Evolutionary conservation across 1,140 invertebrate species (phyloP).

Genomic region (Nomia melanderi): DNA sequence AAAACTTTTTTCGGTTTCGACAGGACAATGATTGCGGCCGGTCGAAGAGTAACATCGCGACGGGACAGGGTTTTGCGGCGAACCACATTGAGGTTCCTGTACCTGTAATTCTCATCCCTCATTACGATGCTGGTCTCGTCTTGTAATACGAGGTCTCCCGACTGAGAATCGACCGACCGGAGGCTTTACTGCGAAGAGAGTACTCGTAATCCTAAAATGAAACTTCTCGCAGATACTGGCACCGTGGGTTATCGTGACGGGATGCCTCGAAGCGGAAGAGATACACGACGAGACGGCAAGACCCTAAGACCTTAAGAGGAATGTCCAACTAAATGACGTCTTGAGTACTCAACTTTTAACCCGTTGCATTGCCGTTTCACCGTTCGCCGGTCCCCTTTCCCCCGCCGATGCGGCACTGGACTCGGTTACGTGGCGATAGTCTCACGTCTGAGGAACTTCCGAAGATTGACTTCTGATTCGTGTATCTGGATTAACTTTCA

Average conservation of each 20-base stretch:
- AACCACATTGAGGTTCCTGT: conserved; percentile 10
- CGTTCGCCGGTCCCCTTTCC: conserved; percentile 3
- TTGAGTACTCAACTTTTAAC: conserved; percentile 47
- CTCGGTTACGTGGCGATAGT: conserved; percentile 41
- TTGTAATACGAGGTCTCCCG: conserved; percentile 58
- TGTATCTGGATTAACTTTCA: conserved; percentile 23
- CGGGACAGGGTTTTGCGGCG: conserved; percentile 11
- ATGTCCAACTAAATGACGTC: conserved; percentile 65
- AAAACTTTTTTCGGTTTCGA: conserved; percentile 16
- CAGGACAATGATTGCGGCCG: conserved; percentile 14
- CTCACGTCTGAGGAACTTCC: conserved; percentile 18
- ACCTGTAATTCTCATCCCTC: conserved; percentile 61
- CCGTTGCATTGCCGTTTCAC: neutral
- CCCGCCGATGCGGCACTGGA: conserved; percentile 18
- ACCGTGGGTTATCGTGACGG: conserved; percentile 67
- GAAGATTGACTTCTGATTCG: conserved; percentile 27
- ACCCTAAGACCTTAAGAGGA: conserved; percentile 61
- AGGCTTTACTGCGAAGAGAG: conserved; percentile 3
- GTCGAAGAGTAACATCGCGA: conserved; percentile 3
- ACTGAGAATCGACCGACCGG: conserved; percentile 40
- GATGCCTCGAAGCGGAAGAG: conserved; percentile 70
- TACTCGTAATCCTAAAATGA: conserved; percentile 70
- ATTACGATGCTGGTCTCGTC: conserved; percentile 63
- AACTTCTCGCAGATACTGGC: conserved; percentile 66
- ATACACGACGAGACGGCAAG: conserved; percentile 60